Percentiles rank a stretch among this genome's conserved stretches.
Conservation (phyloP, 2,797 vertebrate species). For the Enteromius trimaculatus region DNA sequence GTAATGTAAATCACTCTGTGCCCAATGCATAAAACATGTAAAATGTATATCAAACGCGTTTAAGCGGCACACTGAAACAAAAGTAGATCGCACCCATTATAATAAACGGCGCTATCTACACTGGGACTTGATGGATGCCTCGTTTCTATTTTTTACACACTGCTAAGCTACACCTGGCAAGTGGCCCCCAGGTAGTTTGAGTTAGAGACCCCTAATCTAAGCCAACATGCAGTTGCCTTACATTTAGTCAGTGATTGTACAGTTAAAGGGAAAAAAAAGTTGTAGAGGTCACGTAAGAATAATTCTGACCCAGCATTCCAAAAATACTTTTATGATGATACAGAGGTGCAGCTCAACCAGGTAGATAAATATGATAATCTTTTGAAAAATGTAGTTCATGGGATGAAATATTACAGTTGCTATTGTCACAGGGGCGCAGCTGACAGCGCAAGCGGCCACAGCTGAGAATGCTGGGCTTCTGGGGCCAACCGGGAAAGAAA, state of each 20-base stretch:
- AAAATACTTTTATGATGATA: conserved; percentile 62
- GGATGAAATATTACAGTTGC: conserved; percentile 64
- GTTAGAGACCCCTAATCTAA: conserved; percentile 32
- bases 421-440: conserved; percentile 62
- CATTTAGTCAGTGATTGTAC: conserved; percentile 18
- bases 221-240: conserved; percentile 19
- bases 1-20: conserved; percentile 4
- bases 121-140: background rate
- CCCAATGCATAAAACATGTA: conserved; percentile 23
- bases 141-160: conserved; percentile 25
- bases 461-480: conserved; percentile 72
- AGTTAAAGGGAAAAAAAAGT: conserved; percentile 31
- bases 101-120: conserved; percentile 2
- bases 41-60: background rate
- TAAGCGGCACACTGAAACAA: background rate
- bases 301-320: conserved; percentile 49
- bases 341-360: conserved; percentile 56
- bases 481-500: conserved; percentile 63
- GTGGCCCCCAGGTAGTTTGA: conserved; percentile 20
- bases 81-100: conserved; percentile 24
- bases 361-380: conserved; percentile 64
- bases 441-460: conserved; percentile 70
- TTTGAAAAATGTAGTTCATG: conserved; percentile 61
- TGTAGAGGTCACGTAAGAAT: conserved; percentile 51
- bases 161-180: conserved; percentile 3